Conservation (phyloP, 2,113 vertebrate species). For the Salminus brasiliensis region DNA sequence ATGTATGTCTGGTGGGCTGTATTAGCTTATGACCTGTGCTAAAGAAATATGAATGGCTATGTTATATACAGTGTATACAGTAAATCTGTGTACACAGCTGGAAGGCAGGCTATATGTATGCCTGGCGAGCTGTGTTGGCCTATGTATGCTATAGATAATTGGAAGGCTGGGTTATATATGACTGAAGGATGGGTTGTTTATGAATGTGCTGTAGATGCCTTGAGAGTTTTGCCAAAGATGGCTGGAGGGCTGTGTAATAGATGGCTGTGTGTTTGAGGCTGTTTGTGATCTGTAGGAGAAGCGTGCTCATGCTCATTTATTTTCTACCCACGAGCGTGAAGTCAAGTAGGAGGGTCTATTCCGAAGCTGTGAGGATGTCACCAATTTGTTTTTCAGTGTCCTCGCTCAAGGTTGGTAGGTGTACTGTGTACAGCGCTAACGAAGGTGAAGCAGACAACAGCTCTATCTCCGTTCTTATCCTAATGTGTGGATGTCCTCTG, state of each 20-base stretch:
- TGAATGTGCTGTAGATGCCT: not conserved
- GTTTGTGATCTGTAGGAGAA: not conserved
- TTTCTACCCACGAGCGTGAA: not conserved
- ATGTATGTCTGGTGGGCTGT: too few species aligned
- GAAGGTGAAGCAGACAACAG: not conserved
- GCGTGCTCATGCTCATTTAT: not conserved
- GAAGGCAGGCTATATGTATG: too few species aligned
- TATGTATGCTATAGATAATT: not conserved
- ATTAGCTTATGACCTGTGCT: too few species aligned
- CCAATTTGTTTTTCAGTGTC: not conserved
- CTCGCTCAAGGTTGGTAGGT: conserved; percentile 4
- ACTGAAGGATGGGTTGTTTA: not conserved
- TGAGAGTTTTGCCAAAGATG: not conserved
- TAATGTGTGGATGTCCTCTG: not conserved
- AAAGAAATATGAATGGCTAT: too few species aligned
- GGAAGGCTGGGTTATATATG: not conserved
- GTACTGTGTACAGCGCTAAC: not conserved
- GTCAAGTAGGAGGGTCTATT: conserved; percentile 14
- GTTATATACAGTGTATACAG: too few species aligned
- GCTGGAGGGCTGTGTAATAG: not conserved
- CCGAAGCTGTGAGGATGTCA: not conserved
- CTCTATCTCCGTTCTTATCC: not conserved
- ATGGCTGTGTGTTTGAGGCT: not conserved
- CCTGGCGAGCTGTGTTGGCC: not conserved
- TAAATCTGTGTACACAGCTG: too few species aligned